These are phyloP conservation scores for Acleris emargana DNA, from an alignment of 2,888 invertebrate genomes.

Conservation along the genomic window DNA sequence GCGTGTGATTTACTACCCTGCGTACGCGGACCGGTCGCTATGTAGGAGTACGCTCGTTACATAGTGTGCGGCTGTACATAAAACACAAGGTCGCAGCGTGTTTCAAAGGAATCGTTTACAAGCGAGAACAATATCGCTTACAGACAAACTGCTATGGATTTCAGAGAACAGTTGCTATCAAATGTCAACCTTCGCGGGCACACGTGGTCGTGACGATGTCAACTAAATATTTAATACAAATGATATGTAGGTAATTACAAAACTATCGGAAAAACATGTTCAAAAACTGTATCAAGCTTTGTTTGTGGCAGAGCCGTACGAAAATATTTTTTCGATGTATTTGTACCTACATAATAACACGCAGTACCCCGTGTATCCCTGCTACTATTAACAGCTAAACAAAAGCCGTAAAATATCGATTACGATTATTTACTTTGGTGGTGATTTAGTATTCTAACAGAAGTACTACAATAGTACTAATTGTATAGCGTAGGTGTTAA, in stretches of 20 bases:
- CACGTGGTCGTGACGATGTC: conserved; percentile 28
- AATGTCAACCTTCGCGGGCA: conserved; percentile 32
- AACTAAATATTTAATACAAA: conserved; percentile 21
- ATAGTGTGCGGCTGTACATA: conserved; percentile 42
- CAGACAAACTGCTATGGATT: conserved; percentile 33
- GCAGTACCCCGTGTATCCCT: too few relatives aligned
- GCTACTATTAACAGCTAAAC: too few relatives aligned
- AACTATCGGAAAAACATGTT: neutral
- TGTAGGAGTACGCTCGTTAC: conserved; percentile 25
- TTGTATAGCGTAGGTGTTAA: too few relatives aligned
- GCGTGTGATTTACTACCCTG: conserved; percentile 59
- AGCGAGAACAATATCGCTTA: conserved; percentile 36
- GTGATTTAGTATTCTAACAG: too few relatives aligned
- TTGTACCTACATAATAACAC: too few relatives aligned
- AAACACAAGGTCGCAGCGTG: conserved; percentile 62
- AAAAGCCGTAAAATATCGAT: too few relatives aligned
- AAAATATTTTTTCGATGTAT: too few relatives aligned
- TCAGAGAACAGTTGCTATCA: conserved; percentile 37
- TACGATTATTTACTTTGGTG: too few relatives aligned
- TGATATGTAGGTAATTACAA: conserved; percentile 13
- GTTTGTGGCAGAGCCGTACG: neutral
- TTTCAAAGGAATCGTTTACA: conserved; percentile 47
- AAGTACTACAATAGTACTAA: too few relatives aligned
- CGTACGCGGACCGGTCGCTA: conserved; percentile 30
- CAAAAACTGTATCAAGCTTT: neutral